Base-by-base conservation (phyloP, 64 coral and sea anemone species). In the Exaiptasia diaphana region DNA sequence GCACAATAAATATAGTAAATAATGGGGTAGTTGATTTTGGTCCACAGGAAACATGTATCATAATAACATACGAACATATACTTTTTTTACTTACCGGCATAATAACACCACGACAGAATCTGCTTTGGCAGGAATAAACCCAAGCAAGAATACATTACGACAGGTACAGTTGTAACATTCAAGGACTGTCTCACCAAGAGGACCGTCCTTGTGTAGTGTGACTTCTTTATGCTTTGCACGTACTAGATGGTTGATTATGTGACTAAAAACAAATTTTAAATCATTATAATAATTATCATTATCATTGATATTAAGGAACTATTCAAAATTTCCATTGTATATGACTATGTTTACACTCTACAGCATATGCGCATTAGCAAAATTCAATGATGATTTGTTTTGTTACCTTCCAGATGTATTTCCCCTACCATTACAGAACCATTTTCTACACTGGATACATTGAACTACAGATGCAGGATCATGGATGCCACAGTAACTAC, bases 391-490 rank as follows among this genome's bases (percentile, higher is more conserved):
- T 46, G 43, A 46, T 46, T 46, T 39, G 6, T 53, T 25, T 14
- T 43, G 18, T 37, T 87, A 99, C 95, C 95, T 99, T 62, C 95
- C 95, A 30, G 95, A 91, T 2, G 95, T 99, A 46, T 99, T 99
- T 45, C 95, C 95, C 60, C 95, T 50, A 20, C 95, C 90, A 81
- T 99, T 99, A 56, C 95, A 99, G 72, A 99, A 99, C 95, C 95
- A 99, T 44, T 99, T 99, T 73, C 91, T 99, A 78, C 95, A 99
- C 28, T 99, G 95, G 85, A 91, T 93, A 44, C 95, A 99, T 26
- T 87, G 89, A 28, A 99, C 95, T 35, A 99, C 95, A 37, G 95
- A 99, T 14, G 95, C 95, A 32, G 95, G 95, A 73, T 99, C 95
- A 82, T 99, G 95, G 31, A 99, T 92, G 25, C 95, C 90, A 82